Evolutionary conservation across 37 sponge, comb jelly and placozoan genomes (phyloP).

Genomic region (Amphimedon queenslandica): DNA sequence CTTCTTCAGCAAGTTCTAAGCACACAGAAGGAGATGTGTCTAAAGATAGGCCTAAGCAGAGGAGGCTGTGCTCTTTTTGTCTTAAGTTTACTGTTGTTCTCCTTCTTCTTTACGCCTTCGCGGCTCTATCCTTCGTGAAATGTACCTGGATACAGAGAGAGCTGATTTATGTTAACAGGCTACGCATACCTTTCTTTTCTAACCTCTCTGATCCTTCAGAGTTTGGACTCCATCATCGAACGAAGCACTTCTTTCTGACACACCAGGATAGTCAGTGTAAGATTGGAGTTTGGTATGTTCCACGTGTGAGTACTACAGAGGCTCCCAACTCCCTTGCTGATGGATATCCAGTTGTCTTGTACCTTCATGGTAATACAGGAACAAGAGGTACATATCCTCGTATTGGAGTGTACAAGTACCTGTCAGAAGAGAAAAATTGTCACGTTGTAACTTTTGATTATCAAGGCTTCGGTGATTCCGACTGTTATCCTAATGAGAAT

Average conservation of each 20-base stretch:
- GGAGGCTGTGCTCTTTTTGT: no score
- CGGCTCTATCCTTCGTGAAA: no score
- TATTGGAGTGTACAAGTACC: constrained; percentile 64
- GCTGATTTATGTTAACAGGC: constrained; percentile 55
- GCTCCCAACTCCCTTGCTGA: constrained; percentile 27
- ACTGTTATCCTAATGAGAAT: constrained; percentile 66
- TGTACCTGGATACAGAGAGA: constrained; percentile 27
- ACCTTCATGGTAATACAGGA: constrained; percentile 75
- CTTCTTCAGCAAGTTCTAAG: no score
- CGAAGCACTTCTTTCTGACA: constrained; percentile 30
- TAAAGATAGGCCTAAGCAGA: no score
- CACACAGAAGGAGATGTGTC: no score
- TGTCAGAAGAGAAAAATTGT: constrained; percentile 41
- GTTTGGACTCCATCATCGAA: constrained; percentile 40
- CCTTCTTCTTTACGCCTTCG: no score
- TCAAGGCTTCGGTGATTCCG: constrained; percentile 81
- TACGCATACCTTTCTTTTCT: constrained; percentile 46
- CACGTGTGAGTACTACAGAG: background rate
- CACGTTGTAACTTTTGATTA: constrained; percentile 89
- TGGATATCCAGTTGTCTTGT: constrained; percentile 61
- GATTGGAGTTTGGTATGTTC: constrained; percentile 60
- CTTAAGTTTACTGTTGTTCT: no score
- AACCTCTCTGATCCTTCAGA: constrained; percentile 54
- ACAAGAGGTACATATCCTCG: constrained; percentile 64
- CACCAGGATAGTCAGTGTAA: constrained; percentile 22